A percentile compares a stretch with the other conserved stretches of the same genome.
Conservation (phyloP, 1,140 invertebrate genomes). For the Oedothorax gibbosus region DNA sequence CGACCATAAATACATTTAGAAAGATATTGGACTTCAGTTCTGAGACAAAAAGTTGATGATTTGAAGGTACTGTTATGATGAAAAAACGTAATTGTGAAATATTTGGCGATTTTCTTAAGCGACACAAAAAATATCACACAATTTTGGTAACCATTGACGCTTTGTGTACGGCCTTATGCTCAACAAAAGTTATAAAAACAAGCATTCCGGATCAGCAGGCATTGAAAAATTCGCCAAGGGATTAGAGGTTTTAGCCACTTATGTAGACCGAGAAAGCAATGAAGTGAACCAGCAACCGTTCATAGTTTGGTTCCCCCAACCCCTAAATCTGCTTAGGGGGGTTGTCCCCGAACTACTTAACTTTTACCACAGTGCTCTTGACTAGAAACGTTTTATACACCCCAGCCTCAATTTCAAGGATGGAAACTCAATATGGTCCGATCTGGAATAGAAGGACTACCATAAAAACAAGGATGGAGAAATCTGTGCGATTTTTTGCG, state of each 20-base stretch:
- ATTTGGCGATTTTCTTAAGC: no score
- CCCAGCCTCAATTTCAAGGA: slow-evolving; percentile 23
- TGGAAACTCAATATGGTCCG: slow-evolving; percentile 21
- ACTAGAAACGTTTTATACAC: slow-evolving; percentile 37
- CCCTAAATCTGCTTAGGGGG: slow-evolving; percentile 25
- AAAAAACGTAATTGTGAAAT: no score
- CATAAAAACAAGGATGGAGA: neutral
- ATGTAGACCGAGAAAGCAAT: slow-evolving; percentile 37
- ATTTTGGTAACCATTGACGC: no score
- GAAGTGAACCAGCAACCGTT: slow-evolving; percentile 36
- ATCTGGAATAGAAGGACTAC: neutral
- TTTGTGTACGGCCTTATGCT: neutral
- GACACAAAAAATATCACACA: no score
- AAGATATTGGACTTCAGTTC: no score
- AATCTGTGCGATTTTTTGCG: neutral
- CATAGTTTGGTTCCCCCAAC: neutral
- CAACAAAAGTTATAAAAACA: slow-evolving; percentile 19
- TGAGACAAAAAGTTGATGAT: no score
- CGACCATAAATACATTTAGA: no score
- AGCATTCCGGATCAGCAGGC: slow-evolving; percentile 9
- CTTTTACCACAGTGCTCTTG: slow-evolving; percentile 15
- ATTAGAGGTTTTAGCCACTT: slow-evolving; percentile 47
- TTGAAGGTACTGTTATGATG: no score
- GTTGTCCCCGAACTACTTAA: slow-evolving; percentile 25
- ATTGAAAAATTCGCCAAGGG: slow-evolving; percentile 11